Conservation (phyloP, 2,888 invertebrate genomes). For the Cephus rjabovi region DNA sequence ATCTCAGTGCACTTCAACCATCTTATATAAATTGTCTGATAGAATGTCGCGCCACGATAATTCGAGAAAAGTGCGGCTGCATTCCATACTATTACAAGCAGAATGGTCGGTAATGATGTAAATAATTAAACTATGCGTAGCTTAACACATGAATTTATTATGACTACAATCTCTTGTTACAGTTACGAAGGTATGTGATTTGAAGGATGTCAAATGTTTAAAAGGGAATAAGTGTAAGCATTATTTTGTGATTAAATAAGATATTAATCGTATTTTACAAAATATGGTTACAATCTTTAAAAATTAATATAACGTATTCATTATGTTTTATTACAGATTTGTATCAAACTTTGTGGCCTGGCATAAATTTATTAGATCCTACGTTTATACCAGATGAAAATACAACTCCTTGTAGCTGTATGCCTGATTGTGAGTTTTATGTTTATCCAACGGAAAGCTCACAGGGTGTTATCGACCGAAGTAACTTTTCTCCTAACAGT, state of each 20-base stretch:
- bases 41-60: constrained; percentile 69
- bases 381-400: constrained; percentile 19
- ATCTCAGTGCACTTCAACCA: constrained; percentile 67
- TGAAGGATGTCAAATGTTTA: constrained; percentile 69
- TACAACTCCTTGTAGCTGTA: constrained; percentile 67
- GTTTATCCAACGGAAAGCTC: constrained; percentile 76
- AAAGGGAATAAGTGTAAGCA: constrained; percentile 61
- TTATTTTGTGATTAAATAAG: constrained; percentile 12
- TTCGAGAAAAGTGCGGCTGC: constrained; percentile 71
- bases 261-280: not conserved
- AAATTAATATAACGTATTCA: not conserved
- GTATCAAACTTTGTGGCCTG: constrained; percentile 64
- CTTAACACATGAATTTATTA: not conserved
- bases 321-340: constrained; percentile 33
- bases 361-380: constrained; percentile 41
- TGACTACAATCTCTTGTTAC: constrained; percentile 9
- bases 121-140: constrained; percentile 50
- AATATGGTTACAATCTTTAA: not conserved
- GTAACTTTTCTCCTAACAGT: constrained; percentile 65
- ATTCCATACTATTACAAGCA: constrained; percentile 71
- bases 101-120: constrained; percentile 54
- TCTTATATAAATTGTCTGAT: constrained; percentile 77
- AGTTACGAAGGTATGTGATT: constrained; percentile 66
- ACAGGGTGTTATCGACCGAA: constrained; percentile 69
- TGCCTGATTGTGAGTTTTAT: constrained; percentile 75